These are phyloP conservation scores for Eleginops maclovinus DNA, from an alignment of 2,113 vertebrate genomes.

Conservation along the genomic window DNA sequence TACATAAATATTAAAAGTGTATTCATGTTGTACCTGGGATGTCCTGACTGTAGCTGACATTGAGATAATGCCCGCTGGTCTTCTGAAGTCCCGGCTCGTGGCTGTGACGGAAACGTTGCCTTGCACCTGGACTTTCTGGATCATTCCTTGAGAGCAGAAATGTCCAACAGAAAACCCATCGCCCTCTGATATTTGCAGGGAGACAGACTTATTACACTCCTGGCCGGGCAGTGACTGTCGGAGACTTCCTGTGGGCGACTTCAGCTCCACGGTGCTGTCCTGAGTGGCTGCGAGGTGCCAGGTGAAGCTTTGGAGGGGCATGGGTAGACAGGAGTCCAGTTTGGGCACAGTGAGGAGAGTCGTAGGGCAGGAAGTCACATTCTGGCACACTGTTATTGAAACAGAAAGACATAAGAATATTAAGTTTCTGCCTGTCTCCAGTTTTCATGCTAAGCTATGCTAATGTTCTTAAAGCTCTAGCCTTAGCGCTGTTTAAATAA, in stretches of 20 bases:
- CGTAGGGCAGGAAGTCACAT: conserved; percentile 72
- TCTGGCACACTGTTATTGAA: conserved; percentile 71
- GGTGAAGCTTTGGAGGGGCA: conserved; percentile 84
- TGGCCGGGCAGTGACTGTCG: conserved; percentile 82
- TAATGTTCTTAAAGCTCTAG: neutral
- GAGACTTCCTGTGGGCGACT: conserved; percentile 79
- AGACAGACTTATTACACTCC: conserved; percentile 78
- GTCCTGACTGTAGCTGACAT: conserved; percentile 82
- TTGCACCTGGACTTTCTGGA: conserved; percentile 88
- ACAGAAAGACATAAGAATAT: neutral
- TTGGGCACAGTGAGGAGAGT: conserved; percentile 81
- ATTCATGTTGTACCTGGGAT: conserved; percentile 85
- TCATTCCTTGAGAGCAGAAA: conserved; percentile 87
- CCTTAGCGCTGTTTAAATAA: too few species aligned
- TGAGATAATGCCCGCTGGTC: conserved; percentile 75
- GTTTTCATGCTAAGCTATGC: neutral
- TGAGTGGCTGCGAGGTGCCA: conserved; percentile 86
- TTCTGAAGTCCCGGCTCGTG: conserved; percentile 68
- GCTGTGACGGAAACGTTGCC: conserved; percentile 86
- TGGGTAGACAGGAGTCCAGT: conserved; percentile 79
- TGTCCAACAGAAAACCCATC: conserved; percentile 81
- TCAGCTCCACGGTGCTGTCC: conserved; percentile 79
- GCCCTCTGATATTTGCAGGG: conserved; percentile 77
- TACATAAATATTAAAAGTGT: neutral
- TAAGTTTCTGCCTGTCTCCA: neutral